Conservation (phyloP, 2,113 vertebrate species). For the Alethe castanea region DNA sequence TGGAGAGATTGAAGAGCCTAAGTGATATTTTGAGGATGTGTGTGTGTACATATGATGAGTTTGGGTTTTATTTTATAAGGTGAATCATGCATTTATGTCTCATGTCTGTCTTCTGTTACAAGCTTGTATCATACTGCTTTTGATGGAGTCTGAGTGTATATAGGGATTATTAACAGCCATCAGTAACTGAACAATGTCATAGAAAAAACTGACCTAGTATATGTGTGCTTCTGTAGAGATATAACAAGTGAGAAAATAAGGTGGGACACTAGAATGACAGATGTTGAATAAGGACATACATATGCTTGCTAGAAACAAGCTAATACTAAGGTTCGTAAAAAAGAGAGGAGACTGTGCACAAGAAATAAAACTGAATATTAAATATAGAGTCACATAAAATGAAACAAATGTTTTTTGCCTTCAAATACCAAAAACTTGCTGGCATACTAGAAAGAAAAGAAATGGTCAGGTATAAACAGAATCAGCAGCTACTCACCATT, state of each 20-base stretch:
- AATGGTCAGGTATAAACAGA: neutral
- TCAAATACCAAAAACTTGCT: neutral
- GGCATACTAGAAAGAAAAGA: neutral
- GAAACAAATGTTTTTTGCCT: neutral
- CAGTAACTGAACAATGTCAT: neutral
- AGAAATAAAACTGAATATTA: neutral
- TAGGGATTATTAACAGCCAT: neutral
- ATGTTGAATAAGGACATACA: neutral
- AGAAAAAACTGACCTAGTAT: neutral
- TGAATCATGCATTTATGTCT: neutral
- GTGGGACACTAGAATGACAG: neutral
- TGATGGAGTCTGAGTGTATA: neutral
- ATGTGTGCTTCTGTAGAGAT: neutral
- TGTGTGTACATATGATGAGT: neutral
- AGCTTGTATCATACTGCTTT: neutral
- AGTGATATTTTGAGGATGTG: neutral
- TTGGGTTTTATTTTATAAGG: neutral
- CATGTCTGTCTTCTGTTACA: neutral
- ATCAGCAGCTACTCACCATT: neutral
- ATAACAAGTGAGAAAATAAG: neutral
- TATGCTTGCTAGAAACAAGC: neutral
- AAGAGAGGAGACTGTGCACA: neutral
- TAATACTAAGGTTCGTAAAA: neutral
- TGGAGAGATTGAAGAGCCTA: neutral
- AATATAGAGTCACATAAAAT: neutral